A percentile compares a stretch with the other conserved stretches of the same genome.
Evolutionary conservation across 2,888 invertebrate genomes (phyloP).

Genomic region (Agrotis segetum): DNA sequence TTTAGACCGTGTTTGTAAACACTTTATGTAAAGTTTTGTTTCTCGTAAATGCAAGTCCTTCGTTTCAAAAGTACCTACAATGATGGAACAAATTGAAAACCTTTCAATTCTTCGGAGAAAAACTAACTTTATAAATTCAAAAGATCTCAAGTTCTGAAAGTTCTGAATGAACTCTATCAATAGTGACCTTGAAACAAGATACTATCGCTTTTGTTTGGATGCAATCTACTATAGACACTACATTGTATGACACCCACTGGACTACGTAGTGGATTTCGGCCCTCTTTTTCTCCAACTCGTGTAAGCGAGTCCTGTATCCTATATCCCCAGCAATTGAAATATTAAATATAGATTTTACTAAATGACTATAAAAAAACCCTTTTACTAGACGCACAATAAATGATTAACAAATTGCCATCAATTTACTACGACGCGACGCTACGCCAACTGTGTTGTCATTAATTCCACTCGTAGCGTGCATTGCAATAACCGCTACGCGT

Average conservation of each 20-base stretch:
- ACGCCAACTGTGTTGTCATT: not conserved
- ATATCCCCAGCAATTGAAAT: not conserved
- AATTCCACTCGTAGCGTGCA: constrained; percentile 31
- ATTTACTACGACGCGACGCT: not conserved
- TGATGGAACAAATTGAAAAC: constrained; percentile 1
- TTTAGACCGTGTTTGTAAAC: too few relatives aligned
- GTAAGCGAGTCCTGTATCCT: not conserved
- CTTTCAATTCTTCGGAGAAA: constrained; percentile 27
- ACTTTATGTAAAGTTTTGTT: too few relatives aligned
- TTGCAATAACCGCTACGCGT: constrained; percentile 35
- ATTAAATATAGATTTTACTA: not conserved
- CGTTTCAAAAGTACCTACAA: constrained; percentile 2
- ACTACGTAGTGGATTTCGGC: not conserved
- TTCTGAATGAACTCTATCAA: constrained; percentile 4
- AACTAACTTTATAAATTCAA: constrained; percentile 10
- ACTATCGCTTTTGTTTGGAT: not conserved
- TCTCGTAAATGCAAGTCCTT: too few relatives aligned
- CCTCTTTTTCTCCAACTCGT: not conserved
- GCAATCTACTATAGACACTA: not conserved
- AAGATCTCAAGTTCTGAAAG: not conserved
- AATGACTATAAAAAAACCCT: not conserved
- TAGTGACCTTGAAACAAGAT: constrained; percentile 21
- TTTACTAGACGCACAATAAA: not conserved
- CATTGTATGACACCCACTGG: not conserved
- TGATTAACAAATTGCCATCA: not conserved